Evolutionary conservation across 2,888 invertebrate genomes (phyloP).

Genomic region (Cosmia trapezina): DNA sequence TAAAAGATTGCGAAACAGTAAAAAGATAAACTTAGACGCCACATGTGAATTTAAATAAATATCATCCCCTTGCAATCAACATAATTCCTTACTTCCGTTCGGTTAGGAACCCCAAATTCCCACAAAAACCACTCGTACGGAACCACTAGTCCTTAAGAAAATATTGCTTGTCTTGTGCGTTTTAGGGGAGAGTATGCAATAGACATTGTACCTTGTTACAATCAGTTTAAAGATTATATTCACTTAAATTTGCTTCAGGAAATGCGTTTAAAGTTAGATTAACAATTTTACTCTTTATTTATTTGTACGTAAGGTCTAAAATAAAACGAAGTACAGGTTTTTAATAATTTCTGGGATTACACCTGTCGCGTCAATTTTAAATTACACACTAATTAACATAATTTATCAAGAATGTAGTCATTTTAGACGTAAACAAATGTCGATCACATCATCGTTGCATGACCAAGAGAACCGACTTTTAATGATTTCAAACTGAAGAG

Average conservation of each 20-base stretch:
- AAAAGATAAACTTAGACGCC: conserved; percentile 22
- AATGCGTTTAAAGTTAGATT: not conserved
- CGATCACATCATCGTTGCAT: conserved; percentile 14
- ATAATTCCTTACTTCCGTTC: conserved; percentile 72
- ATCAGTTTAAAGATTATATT: accelerated
- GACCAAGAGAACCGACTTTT: no score
- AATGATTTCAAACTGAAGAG: no score
- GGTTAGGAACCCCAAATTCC: conserved; percentile 72
- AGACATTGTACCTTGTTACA: accelerated
- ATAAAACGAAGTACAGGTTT: not conserved
- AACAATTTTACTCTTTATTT: not conserved
- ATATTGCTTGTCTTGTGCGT: conserved; percentile 38
- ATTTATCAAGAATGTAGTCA: conserved; percentile 13
- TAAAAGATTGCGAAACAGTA: conserved; percentile 25
- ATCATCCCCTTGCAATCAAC: conserved; percentile 52
- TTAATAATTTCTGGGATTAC: conserved; percentile 9
- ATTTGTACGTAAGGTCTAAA: accelerated
- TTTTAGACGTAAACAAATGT: conserved; percentile 27
- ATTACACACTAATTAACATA: conserved; percentile 50
- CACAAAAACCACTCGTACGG: conserved; percentile 75
- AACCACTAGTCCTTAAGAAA: conserved; percentile 69
- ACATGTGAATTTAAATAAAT: conserved; percentile 45
- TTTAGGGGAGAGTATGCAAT: conserved; percentile 21
- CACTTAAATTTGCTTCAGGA: not conserved
- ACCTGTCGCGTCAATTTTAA: conserved; percentile 60